Evolutionary conservation across 2,888 invertebrate species (phyloP).

Genomic region (Catocala fraxini): DNA sequence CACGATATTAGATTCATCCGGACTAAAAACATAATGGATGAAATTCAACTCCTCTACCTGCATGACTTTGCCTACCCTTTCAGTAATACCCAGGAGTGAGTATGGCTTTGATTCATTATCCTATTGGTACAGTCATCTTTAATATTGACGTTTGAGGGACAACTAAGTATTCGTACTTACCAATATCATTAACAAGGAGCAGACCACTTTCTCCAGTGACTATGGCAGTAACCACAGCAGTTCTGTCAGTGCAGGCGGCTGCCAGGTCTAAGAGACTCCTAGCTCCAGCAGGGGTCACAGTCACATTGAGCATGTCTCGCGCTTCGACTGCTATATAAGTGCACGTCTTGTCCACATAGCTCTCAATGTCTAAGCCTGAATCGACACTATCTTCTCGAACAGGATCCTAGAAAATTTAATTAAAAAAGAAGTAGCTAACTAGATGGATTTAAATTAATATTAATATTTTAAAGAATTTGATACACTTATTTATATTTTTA

Average conservation of each 20-base stretch:
- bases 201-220: slow-evolving; percentile 64
- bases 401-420: slow-evolving; percentile 63
- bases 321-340: slow-evolving; percentile 91
- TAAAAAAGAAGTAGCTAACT: background rate
- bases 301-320: slow-evolving; percentile 89
- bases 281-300: slow-evolving; percentile 90
- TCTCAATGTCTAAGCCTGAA: slow-evolving; percentile 81
- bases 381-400: slow-evolving; percentile 83
- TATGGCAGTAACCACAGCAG: slow-evolving; percentile 76
- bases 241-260: slow-evolving; percentile 63
- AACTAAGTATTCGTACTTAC: slow-evolving; percentile 47
- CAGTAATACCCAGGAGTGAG: too few species aligned
- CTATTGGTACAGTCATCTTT: too few species aligned
- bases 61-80: too few species aligned
- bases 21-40: too few species aligned
- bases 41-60: too few species aligned
- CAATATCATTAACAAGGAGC: slow-evolving; percentile 89
- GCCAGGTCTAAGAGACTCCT: slow-evolving; percentile 82
- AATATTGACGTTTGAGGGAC: too few species aligned
- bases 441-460: too few species aligned
- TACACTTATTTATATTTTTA: too few species aligned
- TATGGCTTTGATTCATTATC: too few species aligned
- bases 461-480: too few species aligned
- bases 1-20: too few species aligned
- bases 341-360: slow-evolving; percentile 78